Conservation (phyloP, 2,797 vertebrate genomes). For the Takifugu rubripes region DNA sequence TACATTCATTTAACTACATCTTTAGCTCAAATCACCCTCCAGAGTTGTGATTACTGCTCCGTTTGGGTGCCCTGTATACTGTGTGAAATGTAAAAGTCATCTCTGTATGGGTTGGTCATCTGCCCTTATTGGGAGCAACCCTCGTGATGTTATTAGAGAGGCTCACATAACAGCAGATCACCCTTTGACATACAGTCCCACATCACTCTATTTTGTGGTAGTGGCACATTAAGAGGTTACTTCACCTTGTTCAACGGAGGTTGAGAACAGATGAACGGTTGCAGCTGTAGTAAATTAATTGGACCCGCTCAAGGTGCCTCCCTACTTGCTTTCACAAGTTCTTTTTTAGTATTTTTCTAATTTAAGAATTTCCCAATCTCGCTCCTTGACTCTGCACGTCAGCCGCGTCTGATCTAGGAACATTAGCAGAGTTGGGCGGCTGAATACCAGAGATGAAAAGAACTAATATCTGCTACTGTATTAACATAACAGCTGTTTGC, state of each 20-base stretch:
- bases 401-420: conserved; percentile 54
- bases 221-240: no score
- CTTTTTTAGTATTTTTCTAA: conserved; percentile 16
- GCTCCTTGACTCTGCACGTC: conserved; percentile 48
- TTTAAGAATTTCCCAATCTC: conserved; percentile 6
- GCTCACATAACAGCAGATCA: no score
- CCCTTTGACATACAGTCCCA: no score
- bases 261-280: not conserved
- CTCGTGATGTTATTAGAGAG: not conserved
- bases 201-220: no score
- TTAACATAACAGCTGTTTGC: conserved; percentile 35
- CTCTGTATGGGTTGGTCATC: not conserved
- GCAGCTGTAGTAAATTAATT: not conserved
- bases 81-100: no score
- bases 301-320: not conserved
- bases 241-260: no score
- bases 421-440: conserved; percentile 20
- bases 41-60: not conserved
- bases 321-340: conserved; percentile 15
- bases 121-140: not conserved
- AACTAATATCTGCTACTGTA: conserved; percentile 38
- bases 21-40: not conserved
- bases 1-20: not conserved
- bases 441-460: conserved; percentile 57
- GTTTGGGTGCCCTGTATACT: not conserved